Conservation (phyloP, 1,140 invertebrate genomes). For the Bombyx mandarina region DNA sequence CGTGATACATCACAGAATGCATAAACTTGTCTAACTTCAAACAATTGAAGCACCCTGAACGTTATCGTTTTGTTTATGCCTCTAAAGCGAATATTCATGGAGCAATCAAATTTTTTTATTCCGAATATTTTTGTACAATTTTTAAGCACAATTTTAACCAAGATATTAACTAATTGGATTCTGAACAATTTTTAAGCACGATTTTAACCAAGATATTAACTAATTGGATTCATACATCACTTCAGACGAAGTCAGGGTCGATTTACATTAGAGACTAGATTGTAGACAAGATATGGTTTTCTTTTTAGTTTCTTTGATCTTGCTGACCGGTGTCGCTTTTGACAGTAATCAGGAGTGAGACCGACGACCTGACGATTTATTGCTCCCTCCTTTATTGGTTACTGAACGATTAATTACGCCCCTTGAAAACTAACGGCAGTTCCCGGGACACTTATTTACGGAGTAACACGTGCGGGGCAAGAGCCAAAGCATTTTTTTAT, state of each 20-base stretch:
- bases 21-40: constrained; percentile 17
- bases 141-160: no score
- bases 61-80: constrained; percentile 16
- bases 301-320: constrained; percentile 32
- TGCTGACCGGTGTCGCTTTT: constrained; percentile 23
- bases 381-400: background rate
- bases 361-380: constrained; percentile 14
- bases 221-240: no score
- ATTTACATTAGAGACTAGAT: no score
- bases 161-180: no score
- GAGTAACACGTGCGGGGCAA: constrained; percentile 28
- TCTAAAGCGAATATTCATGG: constrained; percentile 5
- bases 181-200: no score
- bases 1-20: constrained; percentile 4
- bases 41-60: constrained; percentile 17
- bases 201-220: no score
- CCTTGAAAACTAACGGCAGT: constrained; percentile 13
- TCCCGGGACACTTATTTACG: constrained; percentile 37
- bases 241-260: no score
- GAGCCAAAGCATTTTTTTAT: constrained; percentile 8
- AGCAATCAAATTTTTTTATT: background rate
- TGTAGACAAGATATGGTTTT: no score
- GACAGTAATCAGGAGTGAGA: constrained; percentile 16
- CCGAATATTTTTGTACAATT: no score
- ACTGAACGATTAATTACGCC: constrained; percentile 24